phyloP scores from a whole-genome alignment of 2,888 invertebrate species.

The Chrysomela aeneicollis region DNA sequence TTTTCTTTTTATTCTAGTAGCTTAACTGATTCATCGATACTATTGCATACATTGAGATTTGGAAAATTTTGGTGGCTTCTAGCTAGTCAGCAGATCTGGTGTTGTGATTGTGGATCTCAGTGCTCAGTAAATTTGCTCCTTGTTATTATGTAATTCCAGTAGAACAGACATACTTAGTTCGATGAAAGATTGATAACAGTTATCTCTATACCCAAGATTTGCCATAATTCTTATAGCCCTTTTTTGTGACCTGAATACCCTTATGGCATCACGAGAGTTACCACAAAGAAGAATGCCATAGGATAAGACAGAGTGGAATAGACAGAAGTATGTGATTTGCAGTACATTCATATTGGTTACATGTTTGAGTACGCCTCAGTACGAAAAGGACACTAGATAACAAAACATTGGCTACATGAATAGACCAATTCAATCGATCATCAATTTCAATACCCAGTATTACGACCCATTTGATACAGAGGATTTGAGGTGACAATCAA shows the following conservation, averaged over 20 bases:
- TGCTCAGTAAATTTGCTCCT: background rate
- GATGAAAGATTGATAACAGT: too few relatives aligned
- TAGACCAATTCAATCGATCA: constrained; percentile 1
- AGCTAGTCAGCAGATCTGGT: background rate
- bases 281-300: background rate
- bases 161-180: background rate
- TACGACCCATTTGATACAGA: too few relatives aligned
- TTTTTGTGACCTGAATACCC: too few relatives aligned
- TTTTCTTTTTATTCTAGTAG: background rate
- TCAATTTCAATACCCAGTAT: too few relatives aligned
- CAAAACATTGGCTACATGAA: background rate
- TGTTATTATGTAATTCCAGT: background rate
- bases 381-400: constrained; percentile 5
- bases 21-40: background rate
- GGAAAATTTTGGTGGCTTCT: background rate
- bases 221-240: too few relatives aligned
- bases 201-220: too few relatives aligned
- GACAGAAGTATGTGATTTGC: background rate
- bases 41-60: background rate
- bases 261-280: background rate
- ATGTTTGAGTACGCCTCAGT: constrained; percentile 2
- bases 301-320: background rate
- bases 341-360: constrained; percentile 5
- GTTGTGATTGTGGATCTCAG: background rate
- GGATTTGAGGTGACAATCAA: too few relatives aligned